Evolutionary conservation across 2,113 vertebrate genomes (phyloP).

Genomic region (Salminus brasiliensis): DNA sequence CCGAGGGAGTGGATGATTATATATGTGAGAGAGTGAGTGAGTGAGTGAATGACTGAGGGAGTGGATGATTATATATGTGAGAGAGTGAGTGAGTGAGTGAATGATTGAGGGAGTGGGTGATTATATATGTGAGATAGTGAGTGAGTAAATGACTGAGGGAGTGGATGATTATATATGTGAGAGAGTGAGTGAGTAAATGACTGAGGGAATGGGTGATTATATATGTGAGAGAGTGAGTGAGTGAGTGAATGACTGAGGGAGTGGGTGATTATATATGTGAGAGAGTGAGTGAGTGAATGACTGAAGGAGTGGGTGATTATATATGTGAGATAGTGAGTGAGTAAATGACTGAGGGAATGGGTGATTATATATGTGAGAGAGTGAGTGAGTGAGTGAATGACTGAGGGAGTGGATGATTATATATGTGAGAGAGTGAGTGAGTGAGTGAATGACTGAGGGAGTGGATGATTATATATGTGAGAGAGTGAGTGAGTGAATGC

Average conservation of each 20-base stretch:
- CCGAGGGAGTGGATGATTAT: no score
- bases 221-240: not conserved
- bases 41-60: not conserved
- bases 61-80: not conserved
- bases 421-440: no score
- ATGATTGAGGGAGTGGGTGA: not conserved
- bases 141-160: not conserved
- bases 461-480: not conserved
- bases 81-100: not conserved
- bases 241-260: not conserved
- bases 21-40: no score
- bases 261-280: no score
- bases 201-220: not conserved
- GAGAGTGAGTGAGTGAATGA: not conserved
- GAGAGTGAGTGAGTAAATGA: not conserved
- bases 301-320: no score
- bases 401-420: no score
- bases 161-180: not conserved
- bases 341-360: no score
- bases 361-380: no score
- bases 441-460: not conserved
- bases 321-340: not conserved
- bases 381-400: no score
- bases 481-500: not conserved
- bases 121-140: not conserved